Evolutionary conservation across 2,113 vertebrate species (phyloP), one percentile per base, ranked within the genome.

Genomic region (Oreocharis arfaki): DNA sequence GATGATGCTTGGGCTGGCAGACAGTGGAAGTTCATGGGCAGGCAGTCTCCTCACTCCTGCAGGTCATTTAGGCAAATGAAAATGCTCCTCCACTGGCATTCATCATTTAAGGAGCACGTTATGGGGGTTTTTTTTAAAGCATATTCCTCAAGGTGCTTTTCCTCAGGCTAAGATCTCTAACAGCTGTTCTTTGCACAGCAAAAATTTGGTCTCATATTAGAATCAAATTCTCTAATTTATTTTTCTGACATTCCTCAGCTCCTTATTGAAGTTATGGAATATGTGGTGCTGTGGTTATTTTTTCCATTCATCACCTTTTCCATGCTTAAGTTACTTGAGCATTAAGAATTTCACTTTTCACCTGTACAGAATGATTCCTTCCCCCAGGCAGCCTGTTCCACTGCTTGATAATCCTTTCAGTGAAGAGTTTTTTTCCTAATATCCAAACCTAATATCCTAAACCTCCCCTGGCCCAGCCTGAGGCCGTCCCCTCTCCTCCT

Each of bases 111-210:
- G 61, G 42, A 39, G 14, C 27, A 35, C 11, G 6, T 26, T 16
- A 8, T 16, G 13, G 0, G 13, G 0, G 2, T 2, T 67, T 33
- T 24, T 53, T 52, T 19, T n/a, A n/a, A 12, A 74, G 37, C 33
- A 11, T 76, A 49, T 82, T 53, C 33, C 63, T 87, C 50, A 56
- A 35, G 64, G 42, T 81, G 16, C 11, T 90, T 91, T 84, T 57
- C 77, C 59, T 73, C 3, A 3, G 42, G 30, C 56, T 52, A 71
- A 46, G 61, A 53, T 56, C 10, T 53, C 39, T 35, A 44, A 65
- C 21, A 74, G 32, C 10, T 8, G 5, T 28, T 61, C 27, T 74
- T 71, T 49, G 18, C 41, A 63, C 17, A 59, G 67, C 3, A 65
- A 57, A 9, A 56, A 14, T 3, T 18, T 61, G 4, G 32, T 77